Conservation (phyloP, 2,888 invertebrate genomes). For the Exocentrus adspersus region DNA sequence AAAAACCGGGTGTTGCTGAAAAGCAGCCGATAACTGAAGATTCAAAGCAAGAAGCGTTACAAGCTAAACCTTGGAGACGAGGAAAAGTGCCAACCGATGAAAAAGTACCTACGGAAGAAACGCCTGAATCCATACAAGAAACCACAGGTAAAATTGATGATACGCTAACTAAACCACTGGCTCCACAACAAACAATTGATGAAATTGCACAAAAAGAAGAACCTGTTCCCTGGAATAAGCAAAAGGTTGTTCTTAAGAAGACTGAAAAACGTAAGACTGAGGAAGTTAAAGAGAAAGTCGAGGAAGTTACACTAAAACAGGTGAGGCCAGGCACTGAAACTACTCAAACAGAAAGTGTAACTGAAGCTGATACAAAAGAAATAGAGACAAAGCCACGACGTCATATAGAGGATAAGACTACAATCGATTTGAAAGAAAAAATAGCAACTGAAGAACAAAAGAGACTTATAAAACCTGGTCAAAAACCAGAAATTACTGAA, state of each 20-base stretch:
- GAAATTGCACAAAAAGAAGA: constrained; percentile 60
- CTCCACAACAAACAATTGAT: constrained; percentile 12
- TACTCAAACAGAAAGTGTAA: constrained; percentile 60
- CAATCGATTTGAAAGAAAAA: background rate
- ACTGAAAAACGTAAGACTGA: constrained; percentile 59
- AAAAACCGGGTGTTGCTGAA: background rate
- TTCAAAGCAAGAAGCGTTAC: background rate
- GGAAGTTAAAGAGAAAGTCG: constrained; percentile 51
- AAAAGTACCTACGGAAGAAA: constrained; percentile 7
- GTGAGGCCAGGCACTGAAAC: constrained; percentile 44
- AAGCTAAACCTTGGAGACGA: background rate
- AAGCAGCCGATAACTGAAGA: background rate
- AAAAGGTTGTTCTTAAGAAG: constrained; percentile 67
- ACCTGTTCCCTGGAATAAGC: constrained; percentile 70
- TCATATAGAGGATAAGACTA: too few species aligned
- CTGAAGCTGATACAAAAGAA: too few species aligned
- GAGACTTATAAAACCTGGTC: background rate
- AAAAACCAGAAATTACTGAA: background rate
- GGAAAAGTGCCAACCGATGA: background rate
- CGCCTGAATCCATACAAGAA: constrained; percentile 13
- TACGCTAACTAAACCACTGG: constrained; percentile 21
- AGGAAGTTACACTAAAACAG: constrained; percentile 46
- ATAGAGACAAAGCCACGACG: too few species aligned
- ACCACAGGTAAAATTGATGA: constrained; percentile 4
- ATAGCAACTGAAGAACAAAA: background rate